phyloP scores from a whole-genome alignment of 2,888 invertebrate genomes.

The Cheiracanthium punctorium region DNA sequence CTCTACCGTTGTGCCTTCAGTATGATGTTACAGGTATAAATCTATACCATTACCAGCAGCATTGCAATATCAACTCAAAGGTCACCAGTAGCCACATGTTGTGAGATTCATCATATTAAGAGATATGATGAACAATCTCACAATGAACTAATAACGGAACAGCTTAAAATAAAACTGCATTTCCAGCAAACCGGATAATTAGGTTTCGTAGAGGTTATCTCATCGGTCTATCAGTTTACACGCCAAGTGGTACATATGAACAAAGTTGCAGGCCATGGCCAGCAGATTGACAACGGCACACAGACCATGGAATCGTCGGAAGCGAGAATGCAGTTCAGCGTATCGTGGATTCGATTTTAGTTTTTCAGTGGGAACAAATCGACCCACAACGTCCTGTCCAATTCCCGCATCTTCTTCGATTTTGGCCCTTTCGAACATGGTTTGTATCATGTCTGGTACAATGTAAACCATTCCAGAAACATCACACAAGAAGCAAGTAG shows the following conservation, averaged over 20 bases:
- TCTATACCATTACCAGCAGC: no score
- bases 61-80: no score
- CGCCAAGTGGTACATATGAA: conserved; percentile 83
- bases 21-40: no score
- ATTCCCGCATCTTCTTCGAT: conserved; percentile 79
- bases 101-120: background rate
- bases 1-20: no score
- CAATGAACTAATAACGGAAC: background rate
- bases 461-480: conserved; percentile 85
- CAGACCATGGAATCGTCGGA: conserved; percentile 85
- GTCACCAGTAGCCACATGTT: no score
- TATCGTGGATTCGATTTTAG: conserved; percentile 87
- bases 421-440: conserved; percentile 85
- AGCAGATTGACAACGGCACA: conserved; percentile 88
- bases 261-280: conserved; percentile 82
- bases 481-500: conserved; percentile 84
- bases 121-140: background rate
- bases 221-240: conserved; percentile 76
- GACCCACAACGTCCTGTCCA: conserved; percentile 79
- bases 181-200: background rate
- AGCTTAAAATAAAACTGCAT: background rate
- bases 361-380: conserved; percentile 81
- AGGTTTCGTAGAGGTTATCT: background rate
- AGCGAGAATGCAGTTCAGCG: conserved; percentile 83
- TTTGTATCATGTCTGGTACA: conserved; percentile 84